A percentile compares a stretch with the other conserved stretches of the same genome.
These are phyloP conservation scores for Eupithecia subfuscata DNA, from an alignment of 2,888 invertebrate genomes.

Conservation along the genomic window DNA sequence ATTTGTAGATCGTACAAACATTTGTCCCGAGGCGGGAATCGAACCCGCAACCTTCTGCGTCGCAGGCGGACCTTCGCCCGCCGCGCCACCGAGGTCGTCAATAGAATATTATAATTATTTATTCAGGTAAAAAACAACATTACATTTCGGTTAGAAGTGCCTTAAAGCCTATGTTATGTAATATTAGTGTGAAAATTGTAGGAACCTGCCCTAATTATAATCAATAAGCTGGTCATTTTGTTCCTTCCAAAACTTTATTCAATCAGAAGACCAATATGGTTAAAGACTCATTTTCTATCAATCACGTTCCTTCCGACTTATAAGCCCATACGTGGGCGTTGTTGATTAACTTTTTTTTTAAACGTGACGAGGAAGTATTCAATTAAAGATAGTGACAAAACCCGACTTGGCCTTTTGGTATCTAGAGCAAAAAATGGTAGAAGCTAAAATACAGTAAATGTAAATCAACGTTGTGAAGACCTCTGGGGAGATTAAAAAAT, in stretches of 20 bases:
- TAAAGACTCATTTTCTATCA: conserved; percentile 34
- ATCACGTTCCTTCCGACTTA: conserved; percentile 39
- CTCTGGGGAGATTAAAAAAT: too few relatives aligned
- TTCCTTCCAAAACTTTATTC: neutral
- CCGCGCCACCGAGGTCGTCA: too few relatives aligned
- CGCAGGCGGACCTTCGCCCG: too few relatives aligned
- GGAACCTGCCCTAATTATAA: neutral
- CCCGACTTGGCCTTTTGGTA: conserved; percentile 11
- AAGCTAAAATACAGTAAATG: neutral
- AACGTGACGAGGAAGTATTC: conserved; percentile 39
- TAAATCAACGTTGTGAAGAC: too few relatives aligned
- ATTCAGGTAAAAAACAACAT: too few relatives aligned
- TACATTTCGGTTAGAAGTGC: too few relatives aligned
- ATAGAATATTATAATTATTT: too few relatives aligned
- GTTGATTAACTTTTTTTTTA: conserved; percentile 41
- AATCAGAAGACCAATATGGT: conserved; percentile 2
- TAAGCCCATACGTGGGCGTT: conserved; percentile 46
- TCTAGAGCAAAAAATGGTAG: neutral
- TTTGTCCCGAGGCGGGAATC: too few relatives aligned
- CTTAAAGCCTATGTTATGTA: too few relatives aligned
- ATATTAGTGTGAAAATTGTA: too few relatives aligned
- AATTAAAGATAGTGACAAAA: conserved; percentile 3
- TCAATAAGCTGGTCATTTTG: neutral
- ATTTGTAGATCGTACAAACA: too few relatives aligned
- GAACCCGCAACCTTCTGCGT: too few relatives aligned